Conservation (phyloP, 2,888 invertebrate species). For the Podotricha telesiphe region DNA sequence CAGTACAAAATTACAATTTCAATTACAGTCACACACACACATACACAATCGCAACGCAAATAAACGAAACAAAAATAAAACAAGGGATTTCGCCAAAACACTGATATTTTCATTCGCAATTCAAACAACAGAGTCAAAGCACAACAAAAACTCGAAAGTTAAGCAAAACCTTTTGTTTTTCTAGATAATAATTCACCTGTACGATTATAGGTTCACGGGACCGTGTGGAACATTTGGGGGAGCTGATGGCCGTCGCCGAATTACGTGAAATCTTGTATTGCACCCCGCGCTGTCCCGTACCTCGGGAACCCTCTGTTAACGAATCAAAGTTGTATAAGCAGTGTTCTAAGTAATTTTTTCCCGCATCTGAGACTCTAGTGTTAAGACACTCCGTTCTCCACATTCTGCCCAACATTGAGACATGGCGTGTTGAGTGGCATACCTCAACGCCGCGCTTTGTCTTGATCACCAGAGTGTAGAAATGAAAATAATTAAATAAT, state of each 20-base stretch:
- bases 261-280: constrained; percentile 23
- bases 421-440: too few relatives aligned
- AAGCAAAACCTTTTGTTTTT: not conserved
- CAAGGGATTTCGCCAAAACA: not conserved
- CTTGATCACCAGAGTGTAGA: too few relatives aligned
- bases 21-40: too few relatives aligned
- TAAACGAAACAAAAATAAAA: not conserved
- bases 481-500: too few relatives aligned
- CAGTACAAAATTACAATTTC: too few relatives aligned
- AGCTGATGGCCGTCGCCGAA: constrained; percentile 26
- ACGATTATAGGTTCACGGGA: constrained; percentile 42
- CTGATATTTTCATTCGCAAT: constrained; percentile 1
- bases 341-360: too few relatives aligned
- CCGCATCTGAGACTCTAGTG: too few relatives aligned
- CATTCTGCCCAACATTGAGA: too few relatives aligned
- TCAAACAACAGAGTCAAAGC: not conserved
- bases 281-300: not conserved
- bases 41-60: constrained; percentile 1
- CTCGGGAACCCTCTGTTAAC: not conserved
- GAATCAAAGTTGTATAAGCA: not conserved
- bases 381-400: too few relatives aligned
- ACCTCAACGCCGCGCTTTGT: too few relatives aligned
- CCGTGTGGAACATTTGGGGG: constrained; percentile 15
- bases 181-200: constrained; percentile 32
- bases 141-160: not conserved